These are phyloP conservation scores for Hirudo medicinalis DNA, from an alignment of 1,140 invertebrate genomes.

Conservation along the genomic window DNA sequence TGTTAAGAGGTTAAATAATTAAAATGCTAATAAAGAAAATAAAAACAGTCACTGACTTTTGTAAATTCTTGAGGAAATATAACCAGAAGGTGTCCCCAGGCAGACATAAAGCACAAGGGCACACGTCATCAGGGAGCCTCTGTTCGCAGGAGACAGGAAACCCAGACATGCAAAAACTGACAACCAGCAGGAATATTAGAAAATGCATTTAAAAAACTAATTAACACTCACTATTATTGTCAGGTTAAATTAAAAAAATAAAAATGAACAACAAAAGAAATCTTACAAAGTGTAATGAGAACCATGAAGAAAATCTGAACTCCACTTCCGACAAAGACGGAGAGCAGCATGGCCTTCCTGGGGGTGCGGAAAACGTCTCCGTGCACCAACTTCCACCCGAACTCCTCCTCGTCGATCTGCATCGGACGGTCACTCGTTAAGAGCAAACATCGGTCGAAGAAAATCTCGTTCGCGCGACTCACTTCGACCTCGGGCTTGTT, in stretches of 20 bases:
- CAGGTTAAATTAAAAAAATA: not conserved
- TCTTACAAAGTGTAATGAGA: constrained; percentile 46
- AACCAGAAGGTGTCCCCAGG: constrained; percentile 85
- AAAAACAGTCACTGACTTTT: constrained; percentile 54
- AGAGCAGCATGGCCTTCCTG: constrained; percentile 86
- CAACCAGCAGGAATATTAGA: not conserved
- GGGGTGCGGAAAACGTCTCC: constrained; percentile 55
- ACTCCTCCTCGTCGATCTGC: constrained; percentile 91
- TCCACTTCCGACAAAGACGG: constrained; percentile 85
- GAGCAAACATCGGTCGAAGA: too few species aligned
- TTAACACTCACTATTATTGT: not conserved
- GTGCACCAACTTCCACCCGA: constrained; percentile 83
- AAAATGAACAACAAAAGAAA: not conserved
- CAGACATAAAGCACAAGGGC: constrained; percentile 83
- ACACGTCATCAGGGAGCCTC: constrained; percentile 95
- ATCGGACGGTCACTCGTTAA: not conserved
- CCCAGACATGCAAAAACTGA: constrained; percentile 88
- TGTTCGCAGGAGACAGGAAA: constrained; percentile 92
- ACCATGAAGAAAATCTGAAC: constrained; percentile 67
- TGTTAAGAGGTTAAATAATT: not conserved
- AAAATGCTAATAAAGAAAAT: not conserved
- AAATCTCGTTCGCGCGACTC: too few species aligned
- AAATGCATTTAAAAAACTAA: not conserved
- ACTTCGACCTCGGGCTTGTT: constrained; percentile 61
- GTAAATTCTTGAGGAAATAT: constrained; percentile 86